These are phyloP conservation scores for Aleadryas rufinucha DNA, from an alignment of 2,113 vertebrate genomes.

Conservation along the genomic window DNA sequence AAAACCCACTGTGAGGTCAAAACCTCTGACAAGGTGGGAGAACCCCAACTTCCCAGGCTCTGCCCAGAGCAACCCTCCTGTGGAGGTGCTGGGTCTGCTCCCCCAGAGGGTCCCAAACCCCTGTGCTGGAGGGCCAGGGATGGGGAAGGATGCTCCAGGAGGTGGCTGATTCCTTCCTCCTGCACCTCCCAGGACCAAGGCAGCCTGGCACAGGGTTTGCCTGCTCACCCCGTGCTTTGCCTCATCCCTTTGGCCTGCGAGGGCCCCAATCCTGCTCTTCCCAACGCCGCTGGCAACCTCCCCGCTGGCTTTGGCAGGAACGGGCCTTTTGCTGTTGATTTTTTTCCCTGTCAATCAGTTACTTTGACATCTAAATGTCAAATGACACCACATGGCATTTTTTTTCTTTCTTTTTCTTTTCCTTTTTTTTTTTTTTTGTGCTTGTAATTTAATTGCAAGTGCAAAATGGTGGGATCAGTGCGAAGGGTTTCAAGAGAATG, in stretches of 20 bases:
- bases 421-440: not conserved
- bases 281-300: not conserved
- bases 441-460: slow-evolving; percentile 48
- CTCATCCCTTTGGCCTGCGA: not conserved
- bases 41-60: not conserved
- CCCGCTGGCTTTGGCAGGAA: slow-evolving; percentile 20
- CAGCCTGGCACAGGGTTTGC: not conserved
- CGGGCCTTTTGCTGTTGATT: slow-evolving; percentile 48
- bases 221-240: not conserved
- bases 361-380: slow-evolving; percentile 65
- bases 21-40: not conserved
- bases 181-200: not conserved
- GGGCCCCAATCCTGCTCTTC: slow-evolving; percentile 1
- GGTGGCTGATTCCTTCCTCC: not conserved
- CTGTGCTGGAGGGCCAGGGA: not conserved
- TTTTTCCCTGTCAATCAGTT: slow-evolving; percentile 56
- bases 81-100: fast-evolving
- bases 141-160: not conserved
- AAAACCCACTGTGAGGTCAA: not conserved
- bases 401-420: not conserved
- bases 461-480: slow-evolving; percentile 45
- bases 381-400: slow-evolving; percentile 59
- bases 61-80: not conserved
- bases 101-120: fast-evolving
- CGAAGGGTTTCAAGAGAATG: slow-evolving; percentile 4